A percentile compares a stretch with the other conserved stretches of the same genome.
Conservation (phyloP, 2,113 vertebrate species). For the Taurulus bubalis region DNA sequence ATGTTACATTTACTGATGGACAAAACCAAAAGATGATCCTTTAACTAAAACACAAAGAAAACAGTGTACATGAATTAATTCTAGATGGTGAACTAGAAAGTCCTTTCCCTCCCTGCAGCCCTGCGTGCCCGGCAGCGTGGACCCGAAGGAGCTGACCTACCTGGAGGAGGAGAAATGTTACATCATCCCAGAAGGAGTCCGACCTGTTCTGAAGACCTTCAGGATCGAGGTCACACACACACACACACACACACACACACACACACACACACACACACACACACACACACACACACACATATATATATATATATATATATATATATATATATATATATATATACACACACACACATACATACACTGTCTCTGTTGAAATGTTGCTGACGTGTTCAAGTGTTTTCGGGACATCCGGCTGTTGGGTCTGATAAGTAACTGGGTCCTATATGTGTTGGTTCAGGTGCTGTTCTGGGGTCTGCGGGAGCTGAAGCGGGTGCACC, state of each 20-base stretch:
- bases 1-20: not conserved
- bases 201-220: conserved; percentile 90
- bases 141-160: conserved; percentile 85
- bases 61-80: not conserved
- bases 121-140: conserved; percentile 85
- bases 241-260: not conserved
- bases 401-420: not conserved
- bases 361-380: not conserved
- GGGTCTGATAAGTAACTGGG: not conserved
- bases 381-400: not conserved
- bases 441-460: conserved; percentile 71
- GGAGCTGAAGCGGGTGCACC: conserved; percentile 89
- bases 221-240: conserved; percentile 87
- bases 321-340: not conserved
- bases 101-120: conserved; percentile 80
- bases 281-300: not conserved
- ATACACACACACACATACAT: not conserved
- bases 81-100: not conserved
- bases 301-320: too few relatives aligned
- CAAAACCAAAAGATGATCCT: not conserved
- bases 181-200: conserved; percentile 89
- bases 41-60: not conserved
- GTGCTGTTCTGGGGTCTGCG: conserved; percentile 95
- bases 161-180: conserved; percentile 80
- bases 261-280: not conserved